phyloP scores from a whole-genome alignment of 92 coral and sea anemone species.

The Porites lobata region DNA sequence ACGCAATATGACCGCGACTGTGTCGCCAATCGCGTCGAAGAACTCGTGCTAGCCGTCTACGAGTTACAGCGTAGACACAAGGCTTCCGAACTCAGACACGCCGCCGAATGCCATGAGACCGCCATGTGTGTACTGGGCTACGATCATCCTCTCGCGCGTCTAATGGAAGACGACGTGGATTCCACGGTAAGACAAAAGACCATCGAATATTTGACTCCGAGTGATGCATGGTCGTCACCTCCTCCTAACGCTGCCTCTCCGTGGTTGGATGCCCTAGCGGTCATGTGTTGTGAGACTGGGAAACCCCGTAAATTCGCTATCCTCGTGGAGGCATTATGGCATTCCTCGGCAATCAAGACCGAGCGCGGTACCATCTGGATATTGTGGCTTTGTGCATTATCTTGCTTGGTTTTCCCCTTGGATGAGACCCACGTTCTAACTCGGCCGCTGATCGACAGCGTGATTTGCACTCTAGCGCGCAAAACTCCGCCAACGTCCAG shows the following conservation, averaged over 20 bases:
- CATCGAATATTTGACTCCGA: background rate
- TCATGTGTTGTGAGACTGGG: conserved; percentile 1
- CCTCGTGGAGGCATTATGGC: background rate
- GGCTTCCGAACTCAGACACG: background rate
- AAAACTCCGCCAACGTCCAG: background rate
- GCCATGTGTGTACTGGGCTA: conserved; percentile 17
- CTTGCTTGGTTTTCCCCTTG: conserved; percentile 16
- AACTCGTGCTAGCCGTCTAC: background rate
- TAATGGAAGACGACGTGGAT: conserved; percentile 23
- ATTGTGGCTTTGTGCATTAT: background rate
- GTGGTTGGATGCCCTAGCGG: background rate
- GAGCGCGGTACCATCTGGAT: conserved; percentile 9
- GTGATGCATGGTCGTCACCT: background rate
- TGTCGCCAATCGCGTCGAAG: background rate
- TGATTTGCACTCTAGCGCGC: background rate
- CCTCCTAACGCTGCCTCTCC: background rate
- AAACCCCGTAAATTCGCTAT: background rate
- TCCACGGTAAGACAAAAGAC: background rate
- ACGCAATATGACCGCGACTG: background rate
- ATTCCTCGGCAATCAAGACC: background rate
- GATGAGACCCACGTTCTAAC: background rate
- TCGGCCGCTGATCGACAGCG: background rate
- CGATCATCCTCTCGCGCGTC: background rate
- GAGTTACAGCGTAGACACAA: background rate
- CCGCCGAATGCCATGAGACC: conserved; percentile 7